A percentile compares a stretch with the other conserved stretches of the same genome.
These are phyloP conservation scores for Iselma pallidipennis DNA, from an alignment of 2,888 invertebrate genomes.

Conservation along the genomic window DNA sequence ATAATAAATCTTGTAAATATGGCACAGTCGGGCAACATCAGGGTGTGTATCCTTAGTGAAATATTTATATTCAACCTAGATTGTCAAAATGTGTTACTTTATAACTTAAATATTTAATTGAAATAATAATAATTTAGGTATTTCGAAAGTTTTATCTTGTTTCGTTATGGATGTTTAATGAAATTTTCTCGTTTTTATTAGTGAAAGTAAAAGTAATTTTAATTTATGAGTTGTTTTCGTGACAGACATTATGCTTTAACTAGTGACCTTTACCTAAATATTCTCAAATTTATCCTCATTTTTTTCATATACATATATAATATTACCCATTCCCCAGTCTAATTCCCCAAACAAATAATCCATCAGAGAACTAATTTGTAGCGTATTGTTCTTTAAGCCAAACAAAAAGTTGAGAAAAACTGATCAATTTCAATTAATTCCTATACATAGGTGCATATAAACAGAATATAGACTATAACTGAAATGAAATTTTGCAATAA, in stretches of 20 bases:
- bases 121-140: background rate
- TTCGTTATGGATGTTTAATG: no score
- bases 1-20: slow-evolving; percentile 23
- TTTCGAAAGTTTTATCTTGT: background rate
- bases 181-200: no score
- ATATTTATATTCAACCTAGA: background rate
- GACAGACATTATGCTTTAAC: slow-evolving; percentile 5
- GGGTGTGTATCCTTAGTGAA: slow-evolving; percentile 4
- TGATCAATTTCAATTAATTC: slow-evolving; percentile 12
- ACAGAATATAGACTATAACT: slow-evolving; percentile 14
- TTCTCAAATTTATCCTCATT: background rate
- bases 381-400: background rate
- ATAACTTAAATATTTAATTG: slow-evolving; percentile 4
- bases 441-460: no score
- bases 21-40: slow-evolving; percentile 7
- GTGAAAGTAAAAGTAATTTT: background rate
- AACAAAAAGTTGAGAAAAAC: slow-evolving; percentile 3
- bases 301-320: no score
- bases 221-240: slow-evolving; percentile 3
- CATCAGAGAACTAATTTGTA: slow-evolving; percentile 9
- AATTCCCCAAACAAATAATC: background rate
- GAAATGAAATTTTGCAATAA: no score
- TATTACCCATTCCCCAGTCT: no score
- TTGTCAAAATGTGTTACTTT: background rate
- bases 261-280: background rate